Evolutionary conservation across 2,888 invertebrate genomes (phyloP), one percentile per base, ranked within the genome.

Genomic region (Micoletzkya japonica): DNA sequence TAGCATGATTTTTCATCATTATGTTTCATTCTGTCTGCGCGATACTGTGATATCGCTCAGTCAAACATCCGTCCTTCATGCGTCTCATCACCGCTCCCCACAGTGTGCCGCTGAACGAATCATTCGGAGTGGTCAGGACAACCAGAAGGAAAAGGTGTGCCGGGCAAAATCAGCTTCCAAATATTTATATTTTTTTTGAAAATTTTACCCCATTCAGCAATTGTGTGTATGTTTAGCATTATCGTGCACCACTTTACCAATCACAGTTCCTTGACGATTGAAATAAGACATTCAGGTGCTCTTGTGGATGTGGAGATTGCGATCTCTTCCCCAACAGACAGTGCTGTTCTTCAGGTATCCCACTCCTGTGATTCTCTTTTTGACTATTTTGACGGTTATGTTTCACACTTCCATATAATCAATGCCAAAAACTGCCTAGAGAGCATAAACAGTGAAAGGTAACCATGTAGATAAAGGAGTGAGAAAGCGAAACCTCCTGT

Each of bases 281-380:
- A 17, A 54, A 30, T 70, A 6, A 2, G 17, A 20, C 3, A 2
- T 63, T 6, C 61, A 72, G 72, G 34, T 81, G 81, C 64, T 78
- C 80, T 3, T 82, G 82, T 64, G 82, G 82, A 24, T 82, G 82
- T 68, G 75, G 77, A n/a, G 79, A 80, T 24, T 82, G 82, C 57
- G 82, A 82, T 57, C 63, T 78, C 4, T 82, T 81, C 75, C 82
- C 82, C 1, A 80, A 78, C 58, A 58, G 82, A 50, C 72, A 75
- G n/a, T 82, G 81, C 63, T 82, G 81, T 64, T 77, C 76, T 10
- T 75, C 79, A 52, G 75, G 81, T 79, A 34, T n/a, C n/a, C n/a
- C n/a, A n/a, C n/a, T n/a, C n/a, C n/a, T n/a, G n/a, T 73, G 77
- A 70, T 14, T 60, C 37, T n/a, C n/a, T 44, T 44, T 44, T 17